Percentiles rank a stretch among this genome's conserved stretches.
phyloP scores from a whole-genome alignment of 2,113 vertebrate species.

The Indicator indicator region DNA sequence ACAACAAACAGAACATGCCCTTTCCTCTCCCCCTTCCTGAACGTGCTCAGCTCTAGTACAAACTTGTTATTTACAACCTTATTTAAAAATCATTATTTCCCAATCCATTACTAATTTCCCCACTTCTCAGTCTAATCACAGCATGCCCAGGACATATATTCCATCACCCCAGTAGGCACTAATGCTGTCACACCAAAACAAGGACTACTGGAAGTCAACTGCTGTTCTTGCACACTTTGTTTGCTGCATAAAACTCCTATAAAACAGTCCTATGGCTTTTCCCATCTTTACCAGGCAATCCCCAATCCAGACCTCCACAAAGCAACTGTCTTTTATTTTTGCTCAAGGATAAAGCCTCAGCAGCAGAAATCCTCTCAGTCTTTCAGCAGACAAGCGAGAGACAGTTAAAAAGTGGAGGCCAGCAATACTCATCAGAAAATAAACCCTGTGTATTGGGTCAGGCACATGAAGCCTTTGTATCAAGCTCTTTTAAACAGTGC shows the following conservation, averaged over 20 bases:
- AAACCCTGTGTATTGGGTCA: background rate
- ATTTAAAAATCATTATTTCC: background rate
- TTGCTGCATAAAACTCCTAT: background rate
- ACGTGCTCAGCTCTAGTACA: background rate
- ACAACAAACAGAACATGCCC: accelerated
- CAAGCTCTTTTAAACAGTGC: background rate
- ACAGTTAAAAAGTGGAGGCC: background rate
- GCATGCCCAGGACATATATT: background rate
- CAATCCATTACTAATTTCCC: background rate
- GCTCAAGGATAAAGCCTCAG: background rate
- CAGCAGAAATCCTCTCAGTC: background rate
- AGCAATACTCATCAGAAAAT: background rate
- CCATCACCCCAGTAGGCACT: background rate
- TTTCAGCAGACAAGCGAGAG: background rate
- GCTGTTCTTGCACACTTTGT: background rate
- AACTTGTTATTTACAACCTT: background rate
- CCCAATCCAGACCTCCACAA: background rate
- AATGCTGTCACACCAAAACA: background rate
- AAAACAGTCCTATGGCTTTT: background rate
- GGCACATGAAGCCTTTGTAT: background rate
- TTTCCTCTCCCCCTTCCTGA: background rate
- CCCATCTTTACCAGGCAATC: background rate
- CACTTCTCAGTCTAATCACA: background rate
- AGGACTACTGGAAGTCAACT: background rate
- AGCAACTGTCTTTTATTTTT: background rate